Percentiles rank a stretch among this genome's conserved stretches.
Conservation (phyloP, 2,797 vertebrate genomes). For the Scarus forsteni region DNA sequence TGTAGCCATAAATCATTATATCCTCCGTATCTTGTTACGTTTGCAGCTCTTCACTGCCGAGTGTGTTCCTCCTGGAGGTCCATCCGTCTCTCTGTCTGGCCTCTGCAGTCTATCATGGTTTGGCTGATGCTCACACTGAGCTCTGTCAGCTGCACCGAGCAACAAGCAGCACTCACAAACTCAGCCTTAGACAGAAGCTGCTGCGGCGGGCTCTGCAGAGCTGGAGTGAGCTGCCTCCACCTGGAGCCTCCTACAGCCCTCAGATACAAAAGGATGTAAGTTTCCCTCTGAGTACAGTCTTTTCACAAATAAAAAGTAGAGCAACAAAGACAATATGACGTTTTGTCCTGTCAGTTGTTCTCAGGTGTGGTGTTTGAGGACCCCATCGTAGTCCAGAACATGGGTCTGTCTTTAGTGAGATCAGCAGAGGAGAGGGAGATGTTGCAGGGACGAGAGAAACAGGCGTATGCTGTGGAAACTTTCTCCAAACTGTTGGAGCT, state of each 20-base stretch:
- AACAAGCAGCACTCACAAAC: slow-evolving; percentile 48
- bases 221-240: slow-evolving; percentile 63
- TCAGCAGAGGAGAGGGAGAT: slow-evolving; percentile 54
- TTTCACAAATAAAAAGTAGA: not conserved
- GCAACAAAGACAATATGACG: not conserved
- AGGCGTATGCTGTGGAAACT: slow-evolving; percentile 70
- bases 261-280: slow-evolving; percentile 81
- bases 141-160: slow-evolving; percentile 70
- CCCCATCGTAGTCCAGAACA: slow-evolving; percentile 73
- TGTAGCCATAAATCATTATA: not conserved
- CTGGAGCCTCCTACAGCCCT: slow-evolving; percentile 72
- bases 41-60: slow-evolving; percentile 80
- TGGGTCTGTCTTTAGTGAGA: slow-evolving; percentile 67
- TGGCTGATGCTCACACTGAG: slow-evolving; percentile 72
- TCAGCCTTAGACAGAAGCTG: slow-evolving; percentile 72
- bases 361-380: slow-evolving; percentile 79
- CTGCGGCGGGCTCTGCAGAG: slow-evolving; percentile 72
- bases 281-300: slow-evolving; percentile 6
- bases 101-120: slow-evolving; percentile 66
- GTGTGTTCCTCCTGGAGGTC: slow-evolving; percentile 82
- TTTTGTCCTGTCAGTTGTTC: slow-evolving; percentile 77
- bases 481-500: slow-evolving; percentile 83
- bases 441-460: slow-evolving; percentile 69
- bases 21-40: not conserved
- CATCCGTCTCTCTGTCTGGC: slow-evolving; percentile 84